Base-by-base conservation (phyloP, 2,797 vertebrate genomes). In the Danio kyathit region DNA sequence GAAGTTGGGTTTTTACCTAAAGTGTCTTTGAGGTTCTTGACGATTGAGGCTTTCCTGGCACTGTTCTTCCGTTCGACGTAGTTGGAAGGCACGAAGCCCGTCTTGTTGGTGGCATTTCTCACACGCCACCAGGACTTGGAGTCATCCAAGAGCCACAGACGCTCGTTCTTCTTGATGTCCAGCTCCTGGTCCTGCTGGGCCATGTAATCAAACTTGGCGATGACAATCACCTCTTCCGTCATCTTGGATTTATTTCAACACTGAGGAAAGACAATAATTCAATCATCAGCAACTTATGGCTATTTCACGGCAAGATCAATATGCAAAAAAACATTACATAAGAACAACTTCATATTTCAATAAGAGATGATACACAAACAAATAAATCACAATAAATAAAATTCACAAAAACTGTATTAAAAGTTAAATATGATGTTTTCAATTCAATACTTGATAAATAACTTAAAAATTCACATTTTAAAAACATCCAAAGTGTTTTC, bases 61-160 rank as follows among this genome's bases (percentile, higher is more conserved):
- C 96, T 97, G 93, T 96, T 97, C 90, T 97, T 97, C 81, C 96
- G 93, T 89, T 97, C 96, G 81, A 97, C 96, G 13, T 97, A 97
- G 91, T 97, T 97, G 75, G 96, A 97, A 52, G 96, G 96, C 87
- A 97, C 96, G 75, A 97, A 97, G 88, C 96, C 96, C 0, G 96
- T 97, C 92, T 96, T 97, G 94, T 97, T 97, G 89, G 94, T 95
- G 79, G 96, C 94, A 81, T 97, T 97, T 79, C 96, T 93, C 69
- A 97, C 96, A 67, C 96, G 93, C 96, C 96, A 97, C 96, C 96
- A 97, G 81, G 96, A 97, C 84, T 97, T 97, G 46, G 96, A 97
- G 91, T 97, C 96, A 10, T 97, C 96, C 40, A 97, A 89, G 41
- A 97, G 95, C 95, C 95, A 96, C 43, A 97, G 94, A 17, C 96